Percentiles rank a stretch among this genome's conserved stretches.
These are phyloP conservation scores for Paracyclopina nana DNA, from an alignment of 1,140 invertebrate species.

Conservation along the genomic window DNA sequence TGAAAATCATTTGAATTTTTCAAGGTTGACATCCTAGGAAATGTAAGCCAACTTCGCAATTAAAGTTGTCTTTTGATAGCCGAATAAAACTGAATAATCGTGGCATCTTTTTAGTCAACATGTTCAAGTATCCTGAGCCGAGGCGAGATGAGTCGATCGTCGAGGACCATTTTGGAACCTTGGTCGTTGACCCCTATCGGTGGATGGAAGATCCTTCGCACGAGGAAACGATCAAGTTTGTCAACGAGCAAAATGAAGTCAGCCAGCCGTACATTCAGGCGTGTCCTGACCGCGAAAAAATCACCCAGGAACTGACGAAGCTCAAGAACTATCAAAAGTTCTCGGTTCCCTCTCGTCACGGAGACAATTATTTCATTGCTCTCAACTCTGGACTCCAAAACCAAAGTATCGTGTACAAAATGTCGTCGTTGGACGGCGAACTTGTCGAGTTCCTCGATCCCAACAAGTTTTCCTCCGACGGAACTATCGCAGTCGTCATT, in stretches of 20 bases:
- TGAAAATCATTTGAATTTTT: too few species aligned
- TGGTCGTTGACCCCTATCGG: slow-evolving; percentile 80
- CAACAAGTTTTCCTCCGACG: slow-evolving; percentile 76
- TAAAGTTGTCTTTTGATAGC: too few species aligned
- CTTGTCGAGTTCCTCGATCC: slow-evolving; percentile 82
- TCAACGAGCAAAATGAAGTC: slow-evolving; percentile 74
- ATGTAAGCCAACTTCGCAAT: too few species aligned
- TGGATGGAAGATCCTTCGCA: slow-evolving; percentile 92
- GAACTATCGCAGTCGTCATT: slow-evolving; percentile 61
- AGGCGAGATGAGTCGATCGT: neutral
- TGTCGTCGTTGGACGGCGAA: slow-evolving; percentile 56
- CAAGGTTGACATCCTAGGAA: too few species aligned
- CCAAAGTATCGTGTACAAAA: slow-evolving; percentile 83
- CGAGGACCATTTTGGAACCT: neutral
- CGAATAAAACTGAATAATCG: too few species aligned
- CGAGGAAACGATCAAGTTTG: slow-evolving; percentile 73
- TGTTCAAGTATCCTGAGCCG: slow-evolving; percentile 16
- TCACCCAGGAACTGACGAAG: slow-evolving; percentile 56
- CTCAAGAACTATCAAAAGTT: slow-evolving; percentile 94
- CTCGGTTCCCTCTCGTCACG: slow-evolving; percentile 59
- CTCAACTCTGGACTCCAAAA: slow-evolving; percentile 92
- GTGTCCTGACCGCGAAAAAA: slow-evolving; percentile 46
- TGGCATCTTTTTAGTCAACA: too few species aligned
- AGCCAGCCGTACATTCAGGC: slow-evolving; percentile 61
- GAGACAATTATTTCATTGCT: slow-evolving; percentile 72